Conservation (phyloP, 1,140 invertebrate genomes). For the Pseudobourletiella spinata region DNA sequence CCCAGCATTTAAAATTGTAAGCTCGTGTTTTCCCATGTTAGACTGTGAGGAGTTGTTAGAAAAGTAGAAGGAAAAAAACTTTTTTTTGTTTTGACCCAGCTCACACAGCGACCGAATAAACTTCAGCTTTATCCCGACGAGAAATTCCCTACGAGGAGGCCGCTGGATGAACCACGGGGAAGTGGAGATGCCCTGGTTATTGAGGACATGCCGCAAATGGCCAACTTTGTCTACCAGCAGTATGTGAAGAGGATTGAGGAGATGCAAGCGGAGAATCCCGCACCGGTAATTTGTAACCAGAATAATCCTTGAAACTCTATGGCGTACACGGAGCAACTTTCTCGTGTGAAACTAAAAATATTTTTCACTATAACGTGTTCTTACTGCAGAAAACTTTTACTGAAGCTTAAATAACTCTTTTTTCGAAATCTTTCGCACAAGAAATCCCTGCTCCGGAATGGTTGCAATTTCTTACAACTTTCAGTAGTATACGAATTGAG, state of each 20-base stretch:
- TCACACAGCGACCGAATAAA: conserved; percentile 58
- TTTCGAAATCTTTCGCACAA: too few species aligned
- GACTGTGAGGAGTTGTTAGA: conserved; percentile 1
- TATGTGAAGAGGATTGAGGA: conserved; percentile 50
- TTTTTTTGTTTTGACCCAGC: conserved; percentile 40
- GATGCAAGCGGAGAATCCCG: background rate
- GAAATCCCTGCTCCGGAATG: too few species aligned
- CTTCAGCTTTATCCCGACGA: conserved; percentile 70
- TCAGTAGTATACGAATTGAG: too few species aligned
- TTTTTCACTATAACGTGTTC: too few species aligned
- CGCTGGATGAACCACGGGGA: conserved; percentile 3
- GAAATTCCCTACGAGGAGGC: conserved; percentile 60
- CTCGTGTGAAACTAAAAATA: too few species aligned
- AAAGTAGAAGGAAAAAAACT: too few species aligned
- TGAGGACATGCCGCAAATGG: conserved; percentile 85
- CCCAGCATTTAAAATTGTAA: conserved; percentile 83
- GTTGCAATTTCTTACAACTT: too few species aligned
- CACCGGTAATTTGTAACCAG: background rate
- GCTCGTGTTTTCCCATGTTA: too few species aligned
- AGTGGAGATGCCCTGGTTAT: conserved; percentile 50
- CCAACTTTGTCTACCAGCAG: conserved; percentile 81
- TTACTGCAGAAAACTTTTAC: too few species aligned
- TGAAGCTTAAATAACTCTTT: too few species aligned
- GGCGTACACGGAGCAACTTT: too few species aligned
- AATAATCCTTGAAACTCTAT: too few species aligned